phyloP scores from a whole-genome alignment of 35 echinoderm and acorn worm species.

The Apostichopus parvimensis region DNA sequence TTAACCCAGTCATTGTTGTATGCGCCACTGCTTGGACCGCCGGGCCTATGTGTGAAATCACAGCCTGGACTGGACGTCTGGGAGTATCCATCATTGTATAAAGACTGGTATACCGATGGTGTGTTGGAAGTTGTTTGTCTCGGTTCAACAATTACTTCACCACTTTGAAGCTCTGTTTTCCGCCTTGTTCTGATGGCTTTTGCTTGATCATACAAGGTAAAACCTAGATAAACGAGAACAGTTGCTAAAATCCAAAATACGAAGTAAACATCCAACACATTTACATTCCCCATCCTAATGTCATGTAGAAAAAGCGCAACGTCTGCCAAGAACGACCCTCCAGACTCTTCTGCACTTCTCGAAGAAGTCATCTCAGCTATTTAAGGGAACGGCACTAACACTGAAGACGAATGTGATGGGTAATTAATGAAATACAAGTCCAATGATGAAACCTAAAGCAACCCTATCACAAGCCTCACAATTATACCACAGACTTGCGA shows the following conservation, averaged over 20 bases:
- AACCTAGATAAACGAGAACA: slow-evolving; percentile 59
- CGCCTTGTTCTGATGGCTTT: slow-evolving; percentile 52
- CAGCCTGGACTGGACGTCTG: neutral
- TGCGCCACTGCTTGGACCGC: neutral
- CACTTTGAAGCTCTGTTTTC: slow-evolving; percentile 23
- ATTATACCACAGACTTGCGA: neutral
- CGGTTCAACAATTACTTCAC: neutral
- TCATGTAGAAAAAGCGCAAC: slow-evolving; percentile 47
- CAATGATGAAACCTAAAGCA: neutral
- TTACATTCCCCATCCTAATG: slow-evolving; percentile 75
- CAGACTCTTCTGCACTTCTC: slow-evolving; percentile 44
- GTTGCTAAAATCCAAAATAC: slow-evolving; percentile 71
- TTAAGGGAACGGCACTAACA: slow-evolving; percentile 14
- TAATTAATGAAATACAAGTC: neutral
- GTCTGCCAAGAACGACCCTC: slow-evolving; percentile 16
- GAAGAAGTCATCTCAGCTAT: slow-evolving; percentile 47
- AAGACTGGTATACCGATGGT: neutral
- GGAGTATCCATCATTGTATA: neutral
- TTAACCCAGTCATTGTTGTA: slow-evolving; percentile 84
- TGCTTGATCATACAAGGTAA: slow-evolving; percentile 64
- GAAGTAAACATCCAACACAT: slow-evolving; percentile 90
- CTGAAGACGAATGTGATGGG: slow-evolving; percentile 9
- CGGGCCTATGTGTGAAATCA: neutral
- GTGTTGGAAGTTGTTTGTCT: slow-evolving; percentile 10
- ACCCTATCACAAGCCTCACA: neutral